A percentile compares a stretch with the other conserved stretches of the same genome.
Evolutionary conservation across 2,113 vertebrate genomes (phyloP).

Genomic region (Strix uralensis): DNA sequence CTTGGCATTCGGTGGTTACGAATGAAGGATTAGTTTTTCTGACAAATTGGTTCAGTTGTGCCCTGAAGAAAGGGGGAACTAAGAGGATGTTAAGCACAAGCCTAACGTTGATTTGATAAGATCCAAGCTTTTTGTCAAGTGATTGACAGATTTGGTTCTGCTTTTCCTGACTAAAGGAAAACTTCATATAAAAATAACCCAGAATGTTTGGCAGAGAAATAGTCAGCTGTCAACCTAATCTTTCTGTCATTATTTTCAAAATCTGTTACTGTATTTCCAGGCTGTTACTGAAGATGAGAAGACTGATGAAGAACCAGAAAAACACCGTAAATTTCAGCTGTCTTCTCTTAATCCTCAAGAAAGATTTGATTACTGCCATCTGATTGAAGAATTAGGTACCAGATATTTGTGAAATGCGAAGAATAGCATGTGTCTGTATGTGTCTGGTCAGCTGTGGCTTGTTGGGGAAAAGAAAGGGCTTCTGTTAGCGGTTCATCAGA

Average conservation of each 20-base stretch:
- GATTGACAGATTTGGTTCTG: conserved; percentile 9
- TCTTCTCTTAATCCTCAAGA: conserved; percentile 96
- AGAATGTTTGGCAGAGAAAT: not conserved
- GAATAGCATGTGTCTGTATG: not conserved
- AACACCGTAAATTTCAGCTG: conserved; percentile 86
- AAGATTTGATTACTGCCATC: conserved; percentile 92
- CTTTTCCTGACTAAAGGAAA: not conserved
- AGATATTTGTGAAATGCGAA: conserved; percentile 29
- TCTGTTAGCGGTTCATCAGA: not conserved
- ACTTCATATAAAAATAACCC: conserved; percentile 4
- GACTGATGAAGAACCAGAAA: conserved; percentile 58
- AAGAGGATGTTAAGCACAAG: not conserved
- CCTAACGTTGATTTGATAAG: not conserved
- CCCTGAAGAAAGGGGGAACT: not conserved
- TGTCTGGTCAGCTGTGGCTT: not conserved
- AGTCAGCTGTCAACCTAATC: not conserved
- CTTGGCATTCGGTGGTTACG: not conserved
- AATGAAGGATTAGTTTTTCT: not conserved
- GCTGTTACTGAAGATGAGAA: conserved; percentile 48
- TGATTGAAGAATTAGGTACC: conserved; percentile 95
- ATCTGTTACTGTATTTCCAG: conserved; percentile 63
- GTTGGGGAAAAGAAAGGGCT: not conserved
- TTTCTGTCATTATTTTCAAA: not conserved
- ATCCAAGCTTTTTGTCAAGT: not conserved
- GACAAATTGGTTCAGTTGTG: not conserved